Conservation (phyloP, 2,113 vertebrate genomes). For the Macquaria australasica region DNA sequence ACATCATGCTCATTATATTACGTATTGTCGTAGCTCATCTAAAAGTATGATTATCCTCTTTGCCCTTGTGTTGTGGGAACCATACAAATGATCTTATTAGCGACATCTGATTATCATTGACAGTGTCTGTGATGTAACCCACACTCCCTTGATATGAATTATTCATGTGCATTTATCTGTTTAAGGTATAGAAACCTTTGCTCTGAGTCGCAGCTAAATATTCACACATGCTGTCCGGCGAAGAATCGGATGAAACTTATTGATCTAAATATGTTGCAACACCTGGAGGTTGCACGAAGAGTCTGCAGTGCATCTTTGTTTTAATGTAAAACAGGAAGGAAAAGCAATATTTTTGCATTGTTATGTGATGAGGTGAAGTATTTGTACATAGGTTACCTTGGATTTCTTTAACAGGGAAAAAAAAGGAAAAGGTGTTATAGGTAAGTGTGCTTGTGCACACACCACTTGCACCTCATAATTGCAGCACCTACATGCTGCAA, state of each 20-base stretch:
- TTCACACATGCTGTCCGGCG: slow-evolving; percentile 16
- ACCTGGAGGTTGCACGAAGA: background rate
- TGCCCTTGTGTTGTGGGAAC: slow-evolving; percentile 73
- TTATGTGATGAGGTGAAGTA: slow-evolving; percentile 22
- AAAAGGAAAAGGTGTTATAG: background rate
- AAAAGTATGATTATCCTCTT: slow-evolving; percentile 77
- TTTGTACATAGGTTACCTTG: background rate
- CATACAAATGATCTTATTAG: slow-evolving; percentile 76
- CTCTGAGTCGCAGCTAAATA: slow-evolving; percentile 47
- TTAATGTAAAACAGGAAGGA: background rate
- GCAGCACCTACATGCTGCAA: slow-evolving; percentile 38
- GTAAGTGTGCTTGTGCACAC: slow-evolving; percentile 51
- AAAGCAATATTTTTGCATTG: background rate
- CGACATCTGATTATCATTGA: slow-evolving; percentile 76
- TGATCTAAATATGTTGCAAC: slow-evolving; percentile 12
- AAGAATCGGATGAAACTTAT: slow-evolving; percentile 12
- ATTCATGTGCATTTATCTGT: slow-evolving; percentile 78
- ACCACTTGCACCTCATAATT: slow-evolving; percentile 59
- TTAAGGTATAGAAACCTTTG: slow-evolving; percentile 65
- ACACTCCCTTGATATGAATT: slow-evolving; percentile 67
- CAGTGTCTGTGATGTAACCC: slow-evolving; percentile 72
- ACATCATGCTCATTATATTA: slow-evolving; percentile 78
- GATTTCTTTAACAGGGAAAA: background rate
- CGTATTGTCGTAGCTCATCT: slow-evolving; percentile 71
- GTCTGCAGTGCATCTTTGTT: background rate